Evolutionary conservation across 1,140 invertebrate genomes (phyloP).

Genomic region (Philotrypesis tridentata): DNA sequence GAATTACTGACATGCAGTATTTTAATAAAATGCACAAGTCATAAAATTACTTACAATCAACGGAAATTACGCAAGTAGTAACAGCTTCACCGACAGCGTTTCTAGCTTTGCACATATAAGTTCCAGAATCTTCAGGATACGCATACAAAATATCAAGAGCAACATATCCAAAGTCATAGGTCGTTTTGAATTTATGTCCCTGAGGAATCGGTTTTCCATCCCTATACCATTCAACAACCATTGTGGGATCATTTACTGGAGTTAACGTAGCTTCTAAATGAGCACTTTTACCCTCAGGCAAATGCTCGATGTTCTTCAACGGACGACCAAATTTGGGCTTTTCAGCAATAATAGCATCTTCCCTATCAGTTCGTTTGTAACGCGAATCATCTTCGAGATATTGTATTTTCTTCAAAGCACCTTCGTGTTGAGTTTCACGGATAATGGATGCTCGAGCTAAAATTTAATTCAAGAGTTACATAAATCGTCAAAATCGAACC

Average conservation of each 20-base stretch:
- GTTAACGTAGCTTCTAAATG: constrained; percentile 97
- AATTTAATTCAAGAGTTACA: not conserved
- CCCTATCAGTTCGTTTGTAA: constrained; percentile 80
- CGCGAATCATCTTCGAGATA: constrained; percentile 91
- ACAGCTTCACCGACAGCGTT: constrained; percentile 94
- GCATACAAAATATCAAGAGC: constrained; percentile 96
- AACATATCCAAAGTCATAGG: constrained; percentile 97
- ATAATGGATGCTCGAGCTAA: constrained; percentile 90
- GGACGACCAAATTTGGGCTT: constrained; percentile 92
- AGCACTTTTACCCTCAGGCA: constrained; percentile 90
- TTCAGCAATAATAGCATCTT: constrained; percentile 85
- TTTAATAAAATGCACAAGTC: not conserved
- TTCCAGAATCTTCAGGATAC: constrained; percentile 95
- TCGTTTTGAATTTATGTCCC: constrained; percentile 92
- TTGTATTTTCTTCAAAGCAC: constrained; percentile 92
- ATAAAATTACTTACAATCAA: constrained; percentile 79
- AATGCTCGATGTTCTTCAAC: constrained; percentile 87
- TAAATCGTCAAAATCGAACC: not conserved
- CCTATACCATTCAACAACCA: constrained; percentile 96
- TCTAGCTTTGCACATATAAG: constrained; percentile 95
- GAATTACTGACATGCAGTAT: not conserved
- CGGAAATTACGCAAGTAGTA: constrained; percentile 85
- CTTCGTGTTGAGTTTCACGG: constrained; percentile 95
- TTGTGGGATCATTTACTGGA: constrained; percentile 95
- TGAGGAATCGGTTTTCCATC: constrained; percentile 93